Conservation (phyloP, 2,888 invertebrate genomes). For the Cephus runcator region DNA sequence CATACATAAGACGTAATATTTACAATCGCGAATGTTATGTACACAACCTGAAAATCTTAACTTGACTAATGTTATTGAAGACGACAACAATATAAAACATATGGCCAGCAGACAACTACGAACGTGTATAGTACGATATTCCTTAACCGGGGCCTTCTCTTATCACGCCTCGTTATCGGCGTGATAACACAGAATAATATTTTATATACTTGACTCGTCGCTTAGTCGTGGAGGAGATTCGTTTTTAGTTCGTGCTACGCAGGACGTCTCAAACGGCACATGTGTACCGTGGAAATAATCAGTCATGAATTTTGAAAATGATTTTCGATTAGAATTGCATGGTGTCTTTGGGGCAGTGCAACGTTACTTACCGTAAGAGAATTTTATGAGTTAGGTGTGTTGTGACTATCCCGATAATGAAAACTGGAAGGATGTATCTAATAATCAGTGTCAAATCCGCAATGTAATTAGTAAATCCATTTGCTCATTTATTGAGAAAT, state of each 20-base stretch:
- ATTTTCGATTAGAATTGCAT: background rate
- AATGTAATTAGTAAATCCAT: background rate
- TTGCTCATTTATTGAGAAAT: background rate
- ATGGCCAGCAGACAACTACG: background rate
- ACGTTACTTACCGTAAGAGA: background rate
- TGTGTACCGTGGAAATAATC: background rate
- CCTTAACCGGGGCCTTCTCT: background rate
- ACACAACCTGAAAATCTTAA: background rate
- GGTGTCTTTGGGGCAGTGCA: background rate
- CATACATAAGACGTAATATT: background rate
- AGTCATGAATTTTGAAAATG: background rate
- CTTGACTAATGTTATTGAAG: background rate
- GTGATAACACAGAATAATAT: background rate
- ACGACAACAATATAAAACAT: background rate
- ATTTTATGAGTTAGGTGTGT: background rate
- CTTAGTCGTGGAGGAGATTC: background rate
- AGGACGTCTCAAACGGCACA: background rate
- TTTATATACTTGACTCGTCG: background rate
- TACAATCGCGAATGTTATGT: background rate
- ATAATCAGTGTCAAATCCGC: background rate
- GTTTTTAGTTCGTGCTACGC: background rate
- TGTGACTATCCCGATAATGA: background rate
- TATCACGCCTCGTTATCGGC: background rate
- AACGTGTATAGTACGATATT: background rate
- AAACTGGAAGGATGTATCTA: background rate